A percentile compares a stretch with the other conserved stretches of the same genome.
Conservation (phyloP, 2,888 invertebrate genomes). For the Cryptus armator region DNA sequence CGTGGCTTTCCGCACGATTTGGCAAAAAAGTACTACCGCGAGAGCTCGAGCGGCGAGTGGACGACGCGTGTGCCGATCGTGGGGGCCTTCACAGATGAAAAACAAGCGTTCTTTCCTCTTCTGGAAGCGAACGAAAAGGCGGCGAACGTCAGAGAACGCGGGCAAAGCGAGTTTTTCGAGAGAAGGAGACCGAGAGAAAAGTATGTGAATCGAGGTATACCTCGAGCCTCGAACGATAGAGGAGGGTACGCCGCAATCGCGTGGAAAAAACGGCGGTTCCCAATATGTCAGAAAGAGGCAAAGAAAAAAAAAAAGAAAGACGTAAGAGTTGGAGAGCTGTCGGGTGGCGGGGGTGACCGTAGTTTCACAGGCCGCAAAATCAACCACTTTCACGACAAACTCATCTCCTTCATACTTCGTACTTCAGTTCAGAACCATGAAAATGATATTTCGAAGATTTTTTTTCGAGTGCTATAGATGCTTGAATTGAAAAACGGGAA, state of each 20-base stretch:
- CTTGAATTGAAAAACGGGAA: background rate
- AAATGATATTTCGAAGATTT: background rate
- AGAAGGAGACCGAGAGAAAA: constrained; percentile 13
- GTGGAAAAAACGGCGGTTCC: constrained; percentile 79
- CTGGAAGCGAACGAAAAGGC: constrained; percentile 66
- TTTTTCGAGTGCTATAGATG: background rate
- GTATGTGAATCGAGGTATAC: constrained; percentile 48
- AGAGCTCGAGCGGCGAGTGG: constrained; percentile 62
- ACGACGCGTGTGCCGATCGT: constrained; percentile 76
- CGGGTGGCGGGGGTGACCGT: constrained; percentile 44
- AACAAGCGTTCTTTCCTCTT: constrained; percentile 74
- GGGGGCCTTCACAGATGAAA: constrained; percentile 73
- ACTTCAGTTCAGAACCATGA: background rate
- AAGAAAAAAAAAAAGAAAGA: constrained; percentile 56
- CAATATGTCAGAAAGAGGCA: constrained; percentile 73
- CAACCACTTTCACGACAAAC: constrained; percentile 2
- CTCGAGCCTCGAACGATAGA: constrained; percentile 65
- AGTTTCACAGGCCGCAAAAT: constrained; percentile 48
- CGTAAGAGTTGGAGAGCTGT: constrained; percentile 31
- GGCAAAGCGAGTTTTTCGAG: constrained; percentile 42
- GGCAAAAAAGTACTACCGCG: constrained; percentile 81
- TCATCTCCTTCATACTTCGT: background rate
- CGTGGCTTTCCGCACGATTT: constrained; percentile 84
- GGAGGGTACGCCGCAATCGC: constrained; percentile 77
- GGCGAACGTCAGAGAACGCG: constrained; percentile 68